phyloP scores from a whole-genome alignment of 2,888 invertebrate species.

The Cataglyphis rosenhaueri region DNA sequence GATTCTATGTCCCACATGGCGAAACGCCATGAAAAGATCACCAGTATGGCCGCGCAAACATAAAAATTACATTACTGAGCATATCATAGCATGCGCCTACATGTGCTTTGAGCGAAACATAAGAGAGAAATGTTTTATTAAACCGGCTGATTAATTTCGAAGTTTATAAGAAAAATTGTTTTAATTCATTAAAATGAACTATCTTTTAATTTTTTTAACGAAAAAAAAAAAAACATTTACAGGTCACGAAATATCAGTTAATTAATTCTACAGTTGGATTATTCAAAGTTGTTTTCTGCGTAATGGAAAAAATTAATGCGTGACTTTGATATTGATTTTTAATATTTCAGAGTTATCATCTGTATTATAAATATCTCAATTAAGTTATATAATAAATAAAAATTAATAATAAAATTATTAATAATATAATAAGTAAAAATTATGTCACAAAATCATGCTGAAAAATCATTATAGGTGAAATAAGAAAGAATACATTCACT shows the following conservation, averaged over 20 bases:
- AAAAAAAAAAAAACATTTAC: not conserved
- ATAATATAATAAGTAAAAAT: not conserved
- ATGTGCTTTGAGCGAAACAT: not conserved
- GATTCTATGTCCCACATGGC: conserved; percentile 19
- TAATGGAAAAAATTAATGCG: not conserved
- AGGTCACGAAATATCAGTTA: not conserved
- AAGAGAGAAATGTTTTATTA: not conserved
- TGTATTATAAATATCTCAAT: not conserved
- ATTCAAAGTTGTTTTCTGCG: not conserved
- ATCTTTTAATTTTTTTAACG: not conserved
- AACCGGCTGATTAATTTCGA: not conserved
- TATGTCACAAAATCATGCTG: not conserved
- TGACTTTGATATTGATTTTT: not conserved
- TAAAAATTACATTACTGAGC: not conserved
- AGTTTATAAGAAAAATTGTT: not conserved
- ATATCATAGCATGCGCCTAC: not conserved
- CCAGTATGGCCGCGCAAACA: not conserved
- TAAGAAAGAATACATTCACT: not conserved
- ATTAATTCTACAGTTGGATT: not conserved
- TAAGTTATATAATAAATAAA: not conserved
- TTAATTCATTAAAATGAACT: not conserved
- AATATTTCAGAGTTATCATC: not conserved
- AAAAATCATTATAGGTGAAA: not conserved
- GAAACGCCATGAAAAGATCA: not conserved
- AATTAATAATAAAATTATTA: too few species aligned